These are phyloP conservation scores for Euwallacea fornicatus DNA, from an alignment of 1,140 invertebrate genomes.

Conservation along the genomic window DNA sequence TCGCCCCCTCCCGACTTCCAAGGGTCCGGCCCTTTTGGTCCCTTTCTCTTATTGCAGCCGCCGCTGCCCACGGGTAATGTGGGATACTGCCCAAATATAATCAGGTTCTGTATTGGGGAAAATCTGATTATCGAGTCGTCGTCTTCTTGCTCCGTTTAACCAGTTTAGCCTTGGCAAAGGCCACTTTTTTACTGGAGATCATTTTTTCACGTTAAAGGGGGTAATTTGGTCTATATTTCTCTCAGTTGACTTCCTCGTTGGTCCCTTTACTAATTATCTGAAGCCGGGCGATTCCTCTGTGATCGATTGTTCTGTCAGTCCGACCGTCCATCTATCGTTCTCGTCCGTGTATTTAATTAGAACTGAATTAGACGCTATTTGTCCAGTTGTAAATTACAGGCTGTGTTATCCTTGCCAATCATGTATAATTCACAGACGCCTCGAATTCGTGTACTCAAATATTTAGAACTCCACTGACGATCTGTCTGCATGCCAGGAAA, in stretches of 20 bases:
- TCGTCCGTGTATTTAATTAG: constrained; percentile 47
- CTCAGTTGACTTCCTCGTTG: constrained; percentile 12
- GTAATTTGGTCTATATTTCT: constrained; percentile 8
- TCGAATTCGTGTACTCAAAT: constrained; percentile 40
- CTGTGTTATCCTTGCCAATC: constrained; percentile 47
- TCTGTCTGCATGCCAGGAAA: not conserved
- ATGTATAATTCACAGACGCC: constrained; percentile 44
- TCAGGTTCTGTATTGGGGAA: constrained; percentile 30
- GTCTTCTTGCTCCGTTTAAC: no score
- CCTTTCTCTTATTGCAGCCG: constrained; percentile 10
- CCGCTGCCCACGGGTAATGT: constrained; percentile 27
- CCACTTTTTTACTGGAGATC: not conserved
- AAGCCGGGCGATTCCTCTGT: constrained; percentile 19
- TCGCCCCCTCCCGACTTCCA: constrained; percentile 4
- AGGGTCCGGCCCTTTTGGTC: not conserved
- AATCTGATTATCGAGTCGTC: constrained; percentile 26
- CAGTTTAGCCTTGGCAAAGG: not conserved
- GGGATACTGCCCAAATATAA: constrained; percentile 31
- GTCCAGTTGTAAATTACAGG: constrained; percentile 47
- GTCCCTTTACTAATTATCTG: constrained; percentile 22
- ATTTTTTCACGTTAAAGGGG: not conserved
- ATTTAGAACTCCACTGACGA: constrained; percentile 34
- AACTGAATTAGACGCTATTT: constrained; percentile 49
- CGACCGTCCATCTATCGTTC: constrained; percentile 24
- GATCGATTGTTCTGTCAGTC: constrained; percentile 46